Conservation (phyloP, 2,888 invertebrate genomes). For the Patella depressa region DNA sequence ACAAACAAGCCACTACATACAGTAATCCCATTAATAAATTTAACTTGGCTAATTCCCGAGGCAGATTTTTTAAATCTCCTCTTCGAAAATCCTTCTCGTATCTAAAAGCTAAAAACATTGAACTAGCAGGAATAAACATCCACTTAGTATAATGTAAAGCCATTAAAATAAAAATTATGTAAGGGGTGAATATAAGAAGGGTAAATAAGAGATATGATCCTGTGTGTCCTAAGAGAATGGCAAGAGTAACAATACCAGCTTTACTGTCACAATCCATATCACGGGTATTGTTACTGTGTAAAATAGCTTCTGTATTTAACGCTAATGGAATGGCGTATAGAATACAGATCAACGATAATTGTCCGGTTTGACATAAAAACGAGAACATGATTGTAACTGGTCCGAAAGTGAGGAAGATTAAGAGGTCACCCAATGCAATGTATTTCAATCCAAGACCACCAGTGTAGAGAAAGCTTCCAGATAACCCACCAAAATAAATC, state of each 20-base stretch:
- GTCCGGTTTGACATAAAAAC: slow-evolving; percentile 91
- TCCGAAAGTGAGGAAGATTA: slow-evolving; percentile 92
- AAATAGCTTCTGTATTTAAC: slow-evolving; percentile 92
- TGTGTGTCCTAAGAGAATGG: slow-evolving; percentile 92
- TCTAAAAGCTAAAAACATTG: slow-evolving; percentile 89
- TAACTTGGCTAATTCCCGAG: slow-evolving; percentile 88
- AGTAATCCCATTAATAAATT: slow-evolving; percentile 92
- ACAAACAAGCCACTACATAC: slow-evolving; percentile 80
- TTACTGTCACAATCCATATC: slow-evolving; percentile 89
- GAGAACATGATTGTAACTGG: slow-evolving; percentile 94
- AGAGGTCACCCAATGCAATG: slow-evolving; percentile 92
- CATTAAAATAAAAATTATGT: slow-evolving; percentile 83
- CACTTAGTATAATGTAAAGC: slow-evolving; percentile 87
- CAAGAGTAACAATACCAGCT: slow-evolving; percentile 93
- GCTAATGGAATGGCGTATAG: slow-evolving; percentile 95
- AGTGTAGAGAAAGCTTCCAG: slow-evolving; percentile 95
- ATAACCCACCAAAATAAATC: slow-evolving; percentile 94
- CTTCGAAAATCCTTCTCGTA: slow-evolving; percentile 90
- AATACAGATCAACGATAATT: slow-evolving; percentile 89
- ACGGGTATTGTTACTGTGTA: slow-evolving; percentile 94
- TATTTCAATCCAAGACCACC: slow-evolving; percentile 96
- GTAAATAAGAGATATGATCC: slow-evolving; percentile 93
- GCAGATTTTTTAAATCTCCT: slow-evolving; percentile 85
- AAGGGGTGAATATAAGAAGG: slow-evolving; percentile 89
- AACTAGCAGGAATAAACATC: slow-evolving; percentile 90